Percentiles rank a stretch among this genome's conserved stretches.
Conservation (phyloP, 2,797 vertebrate species). For the Anableps anableps region DNA sequence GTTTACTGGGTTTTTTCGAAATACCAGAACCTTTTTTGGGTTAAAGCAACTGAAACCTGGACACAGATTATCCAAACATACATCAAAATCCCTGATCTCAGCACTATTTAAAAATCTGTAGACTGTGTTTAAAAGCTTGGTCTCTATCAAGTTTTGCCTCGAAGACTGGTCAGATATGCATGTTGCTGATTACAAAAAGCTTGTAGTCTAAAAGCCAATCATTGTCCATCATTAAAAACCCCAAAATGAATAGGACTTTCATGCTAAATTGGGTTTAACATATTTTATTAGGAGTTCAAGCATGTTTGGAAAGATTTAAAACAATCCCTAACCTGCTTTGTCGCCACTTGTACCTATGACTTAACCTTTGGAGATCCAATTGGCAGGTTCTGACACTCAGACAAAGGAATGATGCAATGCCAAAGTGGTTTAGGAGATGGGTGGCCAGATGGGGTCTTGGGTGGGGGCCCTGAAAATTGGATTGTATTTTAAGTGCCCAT, state of each 20-base stretch:
- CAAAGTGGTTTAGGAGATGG: constrained; percentile 57
- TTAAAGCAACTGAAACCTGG: not conserved
- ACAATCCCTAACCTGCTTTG: constrained; percentile 16
- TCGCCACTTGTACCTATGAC: constrained; percentile 19
- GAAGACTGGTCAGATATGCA: not conserved
- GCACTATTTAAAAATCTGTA: not conserved
- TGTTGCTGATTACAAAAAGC: not conserved
- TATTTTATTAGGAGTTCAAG: not conserved
- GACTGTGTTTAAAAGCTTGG: not conserved
- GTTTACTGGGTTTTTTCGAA: not conserved
- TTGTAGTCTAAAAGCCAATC: not conserved
- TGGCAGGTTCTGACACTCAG: constrained; percentile 52
- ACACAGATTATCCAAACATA: not conserved
- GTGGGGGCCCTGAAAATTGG: constrained; percentile 65
- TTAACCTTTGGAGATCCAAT: constrained; percentile 52
- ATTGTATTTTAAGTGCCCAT: constrained; percentile 83
- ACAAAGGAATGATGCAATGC: constrained; percentile 48
- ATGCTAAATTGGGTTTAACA: not conserved
- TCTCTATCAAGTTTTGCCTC: not conserved
- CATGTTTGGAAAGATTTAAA: constrained; percentile 27
- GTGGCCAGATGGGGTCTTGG: constrained; percentile 42
- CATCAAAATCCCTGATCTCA: not conserved
- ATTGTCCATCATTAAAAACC: not conserved
- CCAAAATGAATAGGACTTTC: not conserved
- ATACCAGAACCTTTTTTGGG: not conserved